Conservation (phyloP, 2,797 vertebrate genomes). For the Muscicapa striata region DNA sequence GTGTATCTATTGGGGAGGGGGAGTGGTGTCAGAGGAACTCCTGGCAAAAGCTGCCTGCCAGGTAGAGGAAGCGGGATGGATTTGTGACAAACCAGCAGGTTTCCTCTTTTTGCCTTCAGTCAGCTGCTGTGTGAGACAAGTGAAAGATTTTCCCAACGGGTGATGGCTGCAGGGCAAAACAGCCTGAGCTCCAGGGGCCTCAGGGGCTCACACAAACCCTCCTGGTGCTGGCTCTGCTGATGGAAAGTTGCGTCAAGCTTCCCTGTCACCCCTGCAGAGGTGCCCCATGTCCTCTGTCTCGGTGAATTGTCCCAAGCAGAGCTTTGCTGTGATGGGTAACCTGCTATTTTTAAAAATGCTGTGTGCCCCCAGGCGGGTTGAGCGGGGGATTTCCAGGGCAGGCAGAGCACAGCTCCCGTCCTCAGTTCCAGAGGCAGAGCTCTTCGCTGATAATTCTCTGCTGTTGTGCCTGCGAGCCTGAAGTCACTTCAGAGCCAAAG, state of each 20-base stretch:
- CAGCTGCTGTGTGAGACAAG: not conserved
- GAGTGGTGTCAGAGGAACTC: not conserved
- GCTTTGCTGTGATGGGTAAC: not conserved
- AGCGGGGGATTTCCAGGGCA: not conserved
- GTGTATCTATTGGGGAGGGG: accelerated
- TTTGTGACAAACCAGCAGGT: not conserved
- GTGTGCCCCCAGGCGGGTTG: accelerated
- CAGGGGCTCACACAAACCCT: accelerated
- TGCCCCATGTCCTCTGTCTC: not conserved
- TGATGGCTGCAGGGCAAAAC: not conserved
- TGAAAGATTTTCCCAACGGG: not conserved
- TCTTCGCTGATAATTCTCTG: not conserved
- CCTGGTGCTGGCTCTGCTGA: not conserved
- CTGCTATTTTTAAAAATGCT: constrained; percentile 16
- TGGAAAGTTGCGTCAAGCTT: not conserved
- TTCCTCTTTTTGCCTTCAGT: not conserved
- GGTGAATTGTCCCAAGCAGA: not conserved
- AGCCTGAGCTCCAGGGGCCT: not conserved
- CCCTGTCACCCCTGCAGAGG: not conserved
- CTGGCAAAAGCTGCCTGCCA: not conserved
- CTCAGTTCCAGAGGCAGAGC: not conserved
- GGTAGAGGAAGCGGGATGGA: not conserved
- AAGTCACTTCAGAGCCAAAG: not conserved
- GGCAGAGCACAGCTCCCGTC: not conserved
- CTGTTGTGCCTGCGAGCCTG: not conserved